Base-by-base conservation (phyloP, 2,888 invertebrate genomes). In the Chrysotoxum bicinctum region DNA sequence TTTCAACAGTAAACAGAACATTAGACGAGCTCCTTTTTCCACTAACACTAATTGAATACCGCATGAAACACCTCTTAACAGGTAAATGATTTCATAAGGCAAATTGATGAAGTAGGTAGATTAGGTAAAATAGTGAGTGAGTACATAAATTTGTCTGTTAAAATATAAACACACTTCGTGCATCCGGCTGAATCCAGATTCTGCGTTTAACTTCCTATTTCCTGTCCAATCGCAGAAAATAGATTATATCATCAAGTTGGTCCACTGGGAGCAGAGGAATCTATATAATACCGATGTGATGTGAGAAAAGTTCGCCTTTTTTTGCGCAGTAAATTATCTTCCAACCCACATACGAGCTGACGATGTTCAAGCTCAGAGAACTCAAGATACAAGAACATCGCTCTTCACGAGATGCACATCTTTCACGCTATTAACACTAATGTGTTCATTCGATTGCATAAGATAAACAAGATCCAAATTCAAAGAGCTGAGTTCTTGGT, bases 171-270 rank as follows among this genome's bases (percentile, higher is more conserved):
- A 66, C 58, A 73, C 58, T 73, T 66, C 10, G 7, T n/a, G 35
- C 77, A 82, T 82, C 82, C 82, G 82, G 77, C 21, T 40, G 10
- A 45, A 66, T 73, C 60, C 50, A 60, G 50, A 50, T 56, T 73
- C 45, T 16, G n/a, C 54, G 37, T 50, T 68, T 73, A 60, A 83
- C 48, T 78, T 83, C 82, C 82, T 78, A 74, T 62, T 83, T 83
- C 82, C 82, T 83, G 82, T 66, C 35, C 48, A 35, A 16, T 16
- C 37, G 32, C 2, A 19, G 35, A 58, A 37, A 68, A 76, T 58
- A n/a, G n/a, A n/a, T 72, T 26, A 43, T 58, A 37, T 21, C 12
- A 54, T 40, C 50, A 35, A 21, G 35, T 50, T 66, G 48, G 50
- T 66, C 35, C 21, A 66, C 64, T 30, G 19, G 7, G 16, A 19